Base-by-base conservation (phyloP, 2,113 vertebrate genomes). In the Phainopepla nitens region DNA sequence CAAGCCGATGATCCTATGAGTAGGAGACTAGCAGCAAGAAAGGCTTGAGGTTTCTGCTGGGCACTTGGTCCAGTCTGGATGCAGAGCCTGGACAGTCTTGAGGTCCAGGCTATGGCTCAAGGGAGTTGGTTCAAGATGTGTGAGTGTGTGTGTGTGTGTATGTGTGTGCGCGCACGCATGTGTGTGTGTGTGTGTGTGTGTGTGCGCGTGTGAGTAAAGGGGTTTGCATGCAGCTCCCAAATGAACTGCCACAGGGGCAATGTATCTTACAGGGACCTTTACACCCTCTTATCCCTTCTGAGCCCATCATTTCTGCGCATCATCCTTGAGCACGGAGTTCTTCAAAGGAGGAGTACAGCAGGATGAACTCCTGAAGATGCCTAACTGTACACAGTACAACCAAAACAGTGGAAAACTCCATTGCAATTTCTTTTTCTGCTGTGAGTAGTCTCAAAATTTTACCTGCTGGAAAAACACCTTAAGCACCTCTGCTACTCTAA, bases 121-220 rank as follows among this genome's bases (percentile, higher is more conserved):
- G 24, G 24, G 36, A 86, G 21, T 4, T 70, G 16, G 12, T 86
- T 75, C 49, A 64, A 72, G n/a, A 27, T 13, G 13, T 21, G 27
- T 8, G 14, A 20, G 14, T 4, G 5, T 3, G 0, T 44, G n/a
- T n/a, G n/a, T n/a, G n/a, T n/a, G n/a, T n/a, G n/a, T n/a, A n/a
- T n/a, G n/a, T n/a, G n/a, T n/a, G n/a, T n/a, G n/a, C n/a, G n/a
- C n/a, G n/a, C n/a, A n/a, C n/a, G n/a, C n/a, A n/a, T n/a, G n/a
- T n/a, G n/a, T 13, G 13, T 21, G 27, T 8, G 14, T 23, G 14
- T 4, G 5, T 3, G 0, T 44, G n/a, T 13, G 13, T 21, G 27
- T 8, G 14, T 23, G 14, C 4, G 5, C 2, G 0, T 44, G 4
- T 57, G 70, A 75, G 31, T 16, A 61, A 75, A 79, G 31, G 21